Percentiles rank a stretch among this genome's conserved stretches.
These are phyloP conservation scores for Heliothis virescens DNA, from an alignment of 1,140 invertebrate genomes.

Conservation along the genomic window DNA sequence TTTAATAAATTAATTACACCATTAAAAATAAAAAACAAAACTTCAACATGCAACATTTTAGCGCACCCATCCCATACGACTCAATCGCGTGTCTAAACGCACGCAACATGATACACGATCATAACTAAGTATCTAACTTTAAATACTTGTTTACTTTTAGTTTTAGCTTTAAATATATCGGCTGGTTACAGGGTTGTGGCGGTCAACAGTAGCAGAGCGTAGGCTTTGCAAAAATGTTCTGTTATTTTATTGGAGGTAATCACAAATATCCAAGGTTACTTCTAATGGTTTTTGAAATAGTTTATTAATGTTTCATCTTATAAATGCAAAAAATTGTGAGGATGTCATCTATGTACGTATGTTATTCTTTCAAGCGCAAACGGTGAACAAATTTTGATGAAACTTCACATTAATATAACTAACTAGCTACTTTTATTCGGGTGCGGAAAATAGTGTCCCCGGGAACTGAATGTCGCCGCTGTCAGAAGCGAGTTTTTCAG, in stretches of 20 bases:
- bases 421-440: no score
- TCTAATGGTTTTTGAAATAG: no score
- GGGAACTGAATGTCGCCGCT: no score
- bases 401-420: no score
- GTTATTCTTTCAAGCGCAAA: no score
- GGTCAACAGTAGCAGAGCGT: background rate
- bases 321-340: no score
- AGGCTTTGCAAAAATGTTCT: background rate
- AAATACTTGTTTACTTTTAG: conserved; percentile 33
- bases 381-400: no score
- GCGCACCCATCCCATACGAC: conserved; percentile 4
- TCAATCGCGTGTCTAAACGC: conserved; percentile 36
- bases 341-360: no score
- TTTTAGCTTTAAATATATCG: conserved; percentile 22
- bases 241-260: background rate
- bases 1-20: background rate
- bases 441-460: no score
- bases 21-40: background rate
- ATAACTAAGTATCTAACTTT: conserved; percentile 42
- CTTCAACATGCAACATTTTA: conserved; percentile 27
- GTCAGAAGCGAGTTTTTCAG: no score
- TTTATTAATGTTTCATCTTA: no score
- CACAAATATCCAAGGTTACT: no score
- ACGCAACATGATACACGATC: conserved; percentile 42
- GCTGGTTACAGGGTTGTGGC: background rate